Evolutionary conservation across 2,888 invertebrate genomes (phyloP).

Genomic region (Chrysolina oricalcia): DNA sequence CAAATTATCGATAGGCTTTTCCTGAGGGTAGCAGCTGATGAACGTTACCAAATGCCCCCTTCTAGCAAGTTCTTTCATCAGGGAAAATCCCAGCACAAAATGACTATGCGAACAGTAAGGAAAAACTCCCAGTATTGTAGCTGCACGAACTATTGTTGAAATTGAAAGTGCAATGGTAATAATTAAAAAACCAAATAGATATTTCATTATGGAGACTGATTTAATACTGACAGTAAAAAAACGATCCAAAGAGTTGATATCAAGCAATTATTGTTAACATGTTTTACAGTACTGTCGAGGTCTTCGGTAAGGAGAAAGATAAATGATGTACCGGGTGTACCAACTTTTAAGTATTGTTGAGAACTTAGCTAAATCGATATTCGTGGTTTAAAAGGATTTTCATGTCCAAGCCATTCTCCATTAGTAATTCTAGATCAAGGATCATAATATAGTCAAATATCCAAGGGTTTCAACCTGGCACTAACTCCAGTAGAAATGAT

Average conservation of each 20-base stretch:
- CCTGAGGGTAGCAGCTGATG: slow-evolving; percentile 64
- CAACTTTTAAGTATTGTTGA: no score
- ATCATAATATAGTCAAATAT: no score
- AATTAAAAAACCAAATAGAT: neutral
- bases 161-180: neutral
- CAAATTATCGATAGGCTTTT: slow-evolving; percentile 69
- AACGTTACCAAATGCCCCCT: slow-evolving; percentile 71
- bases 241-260: neutral
- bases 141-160: neutral
- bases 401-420: no score
- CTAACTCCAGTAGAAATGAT: no score
- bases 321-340: no score
- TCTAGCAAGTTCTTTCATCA: slow-evolving; percentile 63
- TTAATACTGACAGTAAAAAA: neutral
- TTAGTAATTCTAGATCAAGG: no score
- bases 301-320: no score
- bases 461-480: no score
- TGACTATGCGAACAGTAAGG: slow-evolving; percentile 63
- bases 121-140: slow-evolving; percentile 62
- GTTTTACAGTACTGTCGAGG: neutral
- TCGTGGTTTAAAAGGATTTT: no score
- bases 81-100: slow-evolving; percentile 58
- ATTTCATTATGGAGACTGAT: neutral
- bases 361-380: no score
- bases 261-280: neutral